Evolutionary conservation across 2,888 invertebrate genomes (phyloP), one percentile per base, ranked within the genome.

Genomic region (Temnothorax unifasciatus): DNA sequence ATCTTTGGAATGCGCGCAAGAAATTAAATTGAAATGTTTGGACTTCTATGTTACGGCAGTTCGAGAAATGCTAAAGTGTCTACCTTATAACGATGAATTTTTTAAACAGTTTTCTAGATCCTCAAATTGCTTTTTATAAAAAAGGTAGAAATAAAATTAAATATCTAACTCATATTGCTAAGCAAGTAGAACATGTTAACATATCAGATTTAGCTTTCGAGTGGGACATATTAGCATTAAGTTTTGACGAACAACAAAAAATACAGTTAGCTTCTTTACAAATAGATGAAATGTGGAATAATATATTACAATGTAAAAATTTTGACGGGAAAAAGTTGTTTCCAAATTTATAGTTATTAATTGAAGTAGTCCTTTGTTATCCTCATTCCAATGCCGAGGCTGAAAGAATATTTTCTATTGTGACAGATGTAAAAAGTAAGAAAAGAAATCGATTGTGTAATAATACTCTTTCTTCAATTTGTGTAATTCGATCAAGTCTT

Each of bases 71-170:
- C 5, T 47, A 4, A 47, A 47, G 8, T 4, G 15, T 15, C 8
- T 47, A 15, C 47, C 47, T 21, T 15, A 1, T 18, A 71, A 21
- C 8, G 4, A 54, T 54, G 3, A 0, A 3, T 3, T 52, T 34
- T 52, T 52, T 8, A 0, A 69, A 54, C 34, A 69, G 34, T 11
- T 47, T 71, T 71, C 38, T 52, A 15, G 44, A 71, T 25, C 21
- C 52, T 13, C 3, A 69, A 50, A 38, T 69, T 69, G 68, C 50
- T 38, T 5, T 69, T 6, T 69, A 52, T 38, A 1, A 69, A 6
- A 4, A 71, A 54, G 9, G 38, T 71, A 71, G 71, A 52, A 6
- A 15, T 6, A 71, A 52, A 71, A 15, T 71, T 54, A 47, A 4
- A 47, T 15, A 47, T 47, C 15, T 47, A 18, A 15, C 3, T 47